phyloP scores from a whole-genome alignment of 2,888 invertebrate genomes.

The Apeira syringaria region DNA sequence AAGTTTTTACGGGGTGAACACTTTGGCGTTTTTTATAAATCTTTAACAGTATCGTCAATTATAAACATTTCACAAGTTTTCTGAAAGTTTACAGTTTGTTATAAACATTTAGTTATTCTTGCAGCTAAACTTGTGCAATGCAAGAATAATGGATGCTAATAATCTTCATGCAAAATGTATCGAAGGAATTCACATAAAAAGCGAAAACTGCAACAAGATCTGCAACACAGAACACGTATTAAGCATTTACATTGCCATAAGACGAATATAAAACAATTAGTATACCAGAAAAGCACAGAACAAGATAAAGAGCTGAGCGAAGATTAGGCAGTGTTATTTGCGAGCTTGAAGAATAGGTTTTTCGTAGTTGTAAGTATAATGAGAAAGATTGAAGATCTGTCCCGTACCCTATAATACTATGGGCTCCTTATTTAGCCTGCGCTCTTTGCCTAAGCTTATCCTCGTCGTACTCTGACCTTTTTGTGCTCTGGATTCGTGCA shows the following conservation, averaged over 20 bases:
- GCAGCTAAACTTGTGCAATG: slow-evolving; percentile 48
- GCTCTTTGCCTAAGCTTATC: slow-evolving; percentile 59
- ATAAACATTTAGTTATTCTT: not conserved
- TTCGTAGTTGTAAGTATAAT: slow-evolving; percentile 53
- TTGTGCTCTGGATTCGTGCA: slow-evolving; percentile 63
- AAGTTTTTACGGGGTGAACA: too few relatives aligned
- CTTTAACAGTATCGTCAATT: too few relatives aligned
- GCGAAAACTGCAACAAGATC: slow-evolving; percentile 47
- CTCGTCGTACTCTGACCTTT: slow-evolving; percentile 45
- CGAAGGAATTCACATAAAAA: slow-evolving; percentile 49
- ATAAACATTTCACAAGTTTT: slow-evolving; percentile 42
- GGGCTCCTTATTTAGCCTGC: slow-evolving; percentile 58
- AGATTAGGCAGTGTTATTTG: slow-evolving; percentile 82
- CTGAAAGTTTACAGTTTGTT: too few relatives aligned
- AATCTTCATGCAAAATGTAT: slow-evolving; percentile 55
- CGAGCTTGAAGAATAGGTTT: slow-evolving; percentile 64
- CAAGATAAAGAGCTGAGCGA: slow-evolving; percentile 73
- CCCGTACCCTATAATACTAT: slow-evolving; percentile 52
- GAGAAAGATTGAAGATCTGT: slow-evolving; percentile 48
- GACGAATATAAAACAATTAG: slow-evolving; percentile 48
- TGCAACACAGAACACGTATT: slow-evolving; percentile 48
- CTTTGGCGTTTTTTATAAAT: too few relatives aligned
- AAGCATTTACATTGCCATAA: slow-evolving; percentile 43
- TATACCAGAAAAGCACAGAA: slow-evolving; percentile 67
- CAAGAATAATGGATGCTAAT: slow-evolving; percentile 20